These are phyloP conservation scores for Grammomys surdaster DNA, from an alignment of 2,113 vertebrate genomes.

Conservation along the genomic window DNA sequence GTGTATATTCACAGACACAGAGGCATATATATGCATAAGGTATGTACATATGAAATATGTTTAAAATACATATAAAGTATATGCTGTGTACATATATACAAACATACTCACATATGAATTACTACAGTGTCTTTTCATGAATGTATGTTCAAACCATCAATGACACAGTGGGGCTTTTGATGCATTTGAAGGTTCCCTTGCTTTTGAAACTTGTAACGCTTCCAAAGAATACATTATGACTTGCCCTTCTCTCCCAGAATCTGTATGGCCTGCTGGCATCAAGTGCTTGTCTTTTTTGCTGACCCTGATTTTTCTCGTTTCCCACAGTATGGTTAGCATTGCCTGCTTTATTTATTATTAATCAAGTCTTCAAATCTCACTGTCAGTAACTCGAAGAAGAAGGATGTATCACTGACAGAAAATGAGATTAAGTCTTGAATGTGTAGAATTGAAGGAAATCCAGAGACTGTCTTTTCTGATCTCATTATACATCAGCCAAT, in stretches of 20 bases:
- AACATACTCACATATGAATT: neutral
- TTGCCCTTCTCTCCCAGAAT: constrained; percentile 27
- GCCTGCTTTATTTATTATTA: constrained; percentile 43
- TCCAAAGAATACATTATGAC: constrained; percentile 62
- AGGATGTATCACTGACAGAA: constrained; percentile 23
- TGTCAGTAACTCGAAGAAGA: constrained; percentile 63
- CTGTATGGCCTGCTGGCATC: neutral
- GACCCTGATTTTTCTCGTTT: constrained; percentile 50
- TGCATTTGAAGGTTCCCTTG: neutral
- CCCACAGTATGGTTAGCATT: neutral
- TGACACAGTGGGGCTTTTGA: neutral
- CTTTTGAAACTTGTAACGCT: constrained; percentile 27
- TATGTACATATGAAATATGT: neutral
- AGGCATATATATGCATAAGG: neutral
- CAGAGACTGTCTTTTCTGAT: constrained; percentile 56
- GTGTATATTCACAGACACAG: neutral
- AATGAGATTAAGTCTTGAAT: constrained; percentile 62
- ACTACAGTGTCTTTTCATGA: neutral
- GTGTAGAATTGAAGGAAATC: constrained; percentile 72
- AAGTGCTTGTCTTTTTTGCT: constrained; percentile 42
- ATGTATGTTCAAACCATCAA: neutral
- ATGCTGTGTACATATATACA: neutral
- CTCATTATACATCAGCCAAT: constrained; percentile 72
- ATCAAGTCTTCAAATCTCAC: constrained; percentile 60
- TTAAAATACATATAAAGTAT: neutral